These are phyloP conservation scores for Tonatia bakeri DNA, from an alignment of 2,113 vertebrate genomes.

Conservation along the genomic window DNA sequence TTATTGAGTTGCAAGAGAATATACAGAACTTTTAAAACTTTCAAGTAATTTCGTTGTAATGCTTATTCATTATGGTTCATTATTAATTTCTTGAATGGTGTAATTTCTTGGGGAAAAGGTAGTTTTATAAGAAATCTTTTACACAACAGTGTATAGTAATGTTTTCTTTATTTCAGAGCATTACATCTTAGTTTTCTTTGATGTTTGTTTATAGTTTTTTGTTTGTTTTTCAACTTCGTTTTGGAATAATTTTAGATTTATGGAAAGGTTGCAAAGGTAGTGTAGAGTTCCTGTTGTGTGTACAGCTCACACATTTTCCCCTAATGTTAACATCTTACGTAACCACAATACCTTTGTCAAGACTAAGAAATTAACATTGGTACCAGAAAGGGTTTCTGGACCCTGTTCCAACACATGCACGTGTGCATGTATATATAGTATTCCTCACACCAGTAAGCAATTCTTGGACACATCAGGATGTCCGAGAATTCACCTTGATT, in stretches of 20 bases:
- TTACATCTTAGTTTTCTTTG: not conserved
- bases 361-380: not conserved
- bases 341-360: not conserved
- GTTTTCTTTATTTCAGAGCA: slow-evolving; percentile 22
- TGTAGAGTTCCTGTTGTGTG: not conserved
- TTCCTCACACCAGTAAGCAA: not conserved
- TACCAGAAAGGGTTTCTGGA: not conserved
- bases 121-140: not conserved
- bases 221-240: slow-evolving; percentile 18
- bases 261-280: not conserved
- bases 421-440: not conserved
- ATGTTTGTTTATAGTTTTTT: not conserved
- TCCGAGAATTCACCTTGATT: not conserved
- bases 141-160: not conserved
- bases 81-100: not conserved
- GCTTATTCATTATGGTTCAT: not conserved
- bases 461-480: not conserved
- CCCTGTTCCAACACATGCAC: not conserved
- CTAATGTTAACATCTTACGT: not conserved
- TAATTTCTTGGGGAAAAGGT: not conserved
- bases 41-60: not conserved
- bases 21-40: slow-evolving; percentile 31
- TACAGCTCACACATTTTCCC: not conserved
- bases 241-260: slow-evolving; percentile 30
- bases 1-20: not conserved